A percentile compares a stretch with the other conserved stretches of the same genome.
Conservation (phyloP, 2,888 invertebrate species). For the Drosophila cognata region DNA sequence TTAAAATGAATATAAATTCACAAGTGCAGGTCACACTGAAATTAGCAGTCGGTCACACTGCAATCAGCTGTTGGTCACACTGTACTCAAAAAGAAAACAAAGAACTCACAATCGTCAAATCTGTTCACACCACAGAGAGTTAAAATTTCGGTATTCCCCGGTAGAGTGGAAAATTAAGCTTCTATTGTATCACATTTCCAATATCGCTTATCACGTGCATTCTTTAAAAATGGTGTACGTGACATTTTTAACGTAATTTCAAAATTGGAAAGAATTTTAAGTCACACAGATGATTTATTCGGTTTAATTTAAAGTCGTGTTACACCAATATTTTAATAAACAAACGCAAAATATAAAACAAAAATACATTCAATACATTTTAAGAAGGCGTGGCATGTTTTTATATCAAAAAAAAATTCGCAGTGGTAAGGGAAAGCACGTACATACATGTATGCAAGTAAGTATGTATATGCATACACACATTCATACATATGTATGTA, state of each 20-base stretch:
- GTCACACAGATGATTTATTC: slow-evolving; percentile 50
- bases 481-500: neutral
- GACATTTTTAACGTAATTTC: neutral
- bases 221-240: neutral
- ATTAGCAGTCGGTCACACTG: neutral
- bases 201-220: neutral
- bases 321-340: slow-evolving; percentile 53
- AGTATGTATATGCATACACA: neutral
- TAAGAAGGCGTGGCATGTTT: slow-evolving; percentile 47
- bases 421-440: slow-evolving; percentile 52
- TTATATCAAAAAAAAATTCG: slow-evolving; percentile 55
- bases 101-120: neutral
- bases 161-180: accelerated
- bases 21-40: neutral
- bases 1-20: neutral
- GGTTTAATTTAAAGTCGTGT: slow-evolving; percentile 57
- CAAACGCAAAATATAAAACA: slow-evolving; percentile 40
- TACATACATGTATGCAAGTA: neutral
- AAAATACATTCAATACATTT: slow-evolving; percentile 42
- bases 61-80: neutral
- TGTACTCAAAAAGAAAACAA: neutral
- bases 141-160: neutral
- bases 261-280: slow-evolving; percentile 36
- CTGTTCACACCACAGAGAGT: slow-evolving; percentile 14
- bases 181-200: neutral